Conservation (phyloP, 2,888 invertebrate species). For the Osmoderma eremita region DNA sequence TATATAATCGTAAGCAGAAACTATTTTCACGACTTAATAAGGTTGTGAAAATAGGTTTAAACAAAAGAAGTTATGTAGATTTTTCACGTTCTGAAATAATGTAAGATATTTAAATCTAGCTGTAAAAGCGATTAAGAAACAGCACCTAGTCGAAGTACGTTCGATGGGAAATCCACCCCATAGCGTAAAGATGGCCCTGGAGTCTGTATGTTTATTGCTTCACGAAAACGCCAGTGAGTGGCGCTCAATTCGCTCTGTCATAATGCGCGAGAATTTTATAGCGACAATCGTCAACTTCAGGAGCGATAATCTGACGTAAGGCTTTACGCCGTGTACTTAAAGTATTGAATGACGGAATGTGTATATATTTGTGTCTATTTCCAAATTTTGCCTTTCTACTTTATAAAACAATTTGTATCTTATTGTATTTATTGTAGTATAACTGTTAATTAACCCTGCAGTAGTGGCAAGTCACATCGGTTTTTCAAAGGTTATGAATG, state of each 20-base stretch:
- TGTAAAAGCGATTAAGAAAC: slow-evolving; percentile 95
- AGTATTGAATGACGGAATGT: slow-evolving; percentile 32
- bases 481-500: too few species aligned
- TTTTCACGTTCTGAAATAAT: slow-evolving; percentile 12
- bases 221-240: slow-evolving; percentile 92
- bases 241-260: slow-evolving; percentile 90
- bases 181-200: slow-evolving; percentile 91
- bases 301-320: slow-evolving; percentile 92
- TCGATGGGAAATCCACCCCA: slow-evolving; percentile 95
- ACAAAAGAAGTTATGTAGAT: slow-evolving; percentile 40
- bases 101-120: slow-evolving; percentile 65
- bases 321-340: slow-evolving; percentile 52
- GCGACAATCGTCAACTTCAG: slow-evolving; percentile 94
- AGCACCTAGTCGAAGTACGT: slow-evolving; percentile 92
- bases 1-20: neutral
- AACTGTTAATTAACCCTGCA: neutral
- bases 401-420: neutral
- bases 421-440: neutral
- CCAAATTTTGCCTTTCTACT: too few species aligned
- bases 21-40: too few species aligned
- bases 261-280: slow-evolving; percentile 96
- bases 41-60: too few species aligned
- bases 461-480: too few species aligned
- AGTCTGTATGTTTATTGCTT: slow-evolving; percentile 92
- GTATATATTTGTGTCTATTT: neutral